Evolutionary conservation across 1,140 invertebrate species (phyloP), one percentile per base, ranked within the genome.

Genomic region (Delia radicum): DNA sequence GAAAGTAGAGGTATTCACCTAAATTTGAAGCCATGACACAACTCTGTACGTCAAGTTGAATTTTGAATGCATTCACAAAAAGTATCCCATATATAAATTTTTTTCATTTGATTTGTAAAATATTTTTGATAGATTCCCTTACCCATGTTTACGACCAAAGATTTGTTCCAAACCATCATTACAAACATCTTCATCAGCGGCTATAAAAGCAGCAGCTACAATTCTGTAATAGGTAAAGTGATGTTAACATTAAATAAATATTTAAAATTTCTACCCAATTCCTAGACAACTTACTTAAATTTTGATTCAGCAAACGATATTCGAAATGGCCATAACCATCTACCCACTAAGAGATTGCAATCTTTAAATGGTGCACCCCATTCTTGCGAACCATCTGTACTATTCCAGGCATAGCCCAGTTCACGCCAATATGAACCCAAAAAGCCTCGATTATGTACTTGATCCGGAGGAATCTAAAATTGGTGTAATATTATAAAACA

Each of bases 261-360:
- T 62, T 24, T 3, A 46, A 27, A 78, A 61, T n/a, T n/a, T n/a
- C n/a, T n/a, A n/a, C n/a, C n/a, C n/a, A n/a, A n/a, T n/a, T n/a
- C n/a, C 24, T 46, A 7, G 18, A 28, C 5, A 27, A 67, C 75
- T 76, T 72, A 86, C 85, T 85, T 86, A 76, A 83, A 80, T 79
- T 80, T 80, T 37, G 81, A 81, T 75, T 85, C 82, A 73, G 78
- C 81, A 77, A 83, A 81, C 72, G 85, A 85, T 77, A 85, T 85
- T 75, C 85, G 83, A 80, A 86, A 86, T 15, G 85, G 85, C 85
- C 85, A 86, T 2, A 86, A 73, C 85, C 85, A 86, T 76, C 85
- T 80, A 31, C 81, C 80, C 21, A 79, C 80, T 77, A 86, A 79
- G 75, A 85, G 78, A 79, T 84, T 85, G 80, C 85, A 86, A 79